phyloP scores from a whole-genome alignment of 1,140 invertebrate species.

The Dufourea novaeangliae region DNA sequence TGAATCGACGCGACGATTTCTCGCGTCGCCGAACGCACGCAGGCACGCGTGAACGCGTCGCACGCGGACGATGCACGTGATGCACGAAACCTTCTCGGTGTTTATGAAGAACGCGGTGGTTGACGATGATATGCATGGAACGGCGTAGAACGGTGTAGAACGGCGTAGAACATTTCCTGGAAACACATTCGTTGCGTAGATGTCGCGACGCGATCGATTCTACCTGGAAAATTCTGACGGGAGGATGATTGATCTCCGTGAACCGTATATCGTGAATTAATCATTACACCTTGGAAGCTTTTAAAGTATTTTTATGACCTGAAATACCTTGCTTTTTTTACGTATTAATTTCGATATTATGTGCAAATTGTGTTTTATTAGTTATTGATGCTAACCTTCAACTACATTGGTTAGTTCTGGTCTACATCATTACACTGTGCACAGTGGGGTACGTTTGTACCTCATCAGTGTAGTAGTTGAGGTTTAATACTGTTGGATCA shows the following conservation, averaged over 20 bases:
- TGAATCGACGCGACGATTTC: no score
- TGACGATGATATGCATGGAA: background rate
- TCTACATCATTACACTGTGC: no score
- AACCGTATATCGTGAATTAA: background rate
- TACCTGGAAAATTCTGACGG: constrained; percentile 4
- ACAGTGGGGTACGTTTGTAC: no score
- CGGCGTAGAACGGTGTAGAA: background rate
- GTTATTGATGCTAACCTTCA: no score
- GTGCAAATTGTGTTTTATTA: no score
- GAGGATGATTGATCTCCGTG: background rate
- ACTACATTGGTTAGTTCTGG: no score
- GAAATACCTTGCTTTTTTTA: no score
- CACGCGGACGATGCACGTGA: background rate
- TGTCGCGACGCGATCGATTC: background rate
- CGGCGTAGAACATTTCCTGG: background rate
- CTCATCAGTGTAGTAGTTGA: no score
- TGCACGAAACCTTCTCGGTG: background rate
- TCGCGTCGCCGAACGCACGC: no score
- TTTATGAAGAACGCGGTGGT: background rate
- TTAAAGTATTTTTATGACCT: background rate
- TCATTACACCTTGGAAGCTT: background rate
- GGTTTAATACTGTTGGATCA: no score
- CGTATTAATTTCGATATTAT: no score
- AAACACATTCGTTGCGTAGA: background rate
- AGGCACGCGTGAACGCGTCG: background rate